Evolutionary conservation across 2,797 vertebrate species (phyloP).

Genomic region (Spatula versicolor): DNA sequence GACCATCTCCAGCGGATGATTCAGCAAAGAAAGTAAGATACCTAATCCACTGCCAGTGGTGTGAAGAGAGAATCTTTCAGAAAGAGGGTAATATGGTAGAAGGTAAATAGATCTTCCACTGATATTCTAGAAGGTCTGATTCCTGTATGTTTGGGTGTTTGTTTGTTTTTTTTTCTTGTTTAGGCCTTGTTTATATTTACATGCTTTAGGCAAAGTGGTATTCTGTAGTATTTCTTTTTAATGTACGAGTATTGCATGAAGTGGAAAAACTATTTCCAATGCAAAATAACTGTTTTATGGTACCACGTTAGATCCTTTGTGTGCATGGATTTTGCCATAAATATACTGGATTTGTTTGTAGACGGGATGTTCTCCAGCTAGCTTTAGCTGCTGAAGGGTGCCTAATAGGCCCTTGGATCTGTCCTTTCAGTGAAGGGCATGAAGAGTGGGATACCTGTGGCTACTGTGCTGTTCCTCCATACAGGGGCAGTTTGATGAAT

Average conservation of each 20-base stretch:
- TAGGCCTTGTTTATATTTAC: not conserved
- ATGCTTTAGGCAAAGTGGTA: not conserved
- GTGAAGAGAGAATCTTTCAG: conserved; percentile 94
- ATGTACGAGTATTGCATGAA: not conserved
- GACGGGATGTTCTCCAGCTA: not conserved
- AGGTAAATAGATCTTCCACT: conserved; percentile 79
- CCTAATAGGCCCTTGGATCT: fast-evolving
- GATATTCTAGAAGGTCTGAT: not conserved
- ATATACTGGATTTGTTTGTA: not conserved
- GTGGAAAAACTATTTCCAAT: not conserved
- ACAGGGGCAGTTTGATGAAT: not conserved
- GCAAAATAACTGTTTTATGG: not conserved
- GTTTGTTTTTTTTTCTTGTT: not conserved
- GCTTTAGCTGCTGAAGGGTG: not conserved
- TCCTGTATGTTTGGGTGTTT: not conserved
- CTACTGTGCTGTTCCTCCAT: fast-evolving
- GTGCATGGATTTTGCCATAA: not conserved
- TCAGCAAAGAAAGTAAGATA: conserved; percentile 87
- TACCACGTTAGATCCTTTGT: not conserved
- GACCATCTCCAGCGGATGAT: conserved; percentile 90
- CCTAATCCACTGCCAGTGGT: conserved; percentile 97
- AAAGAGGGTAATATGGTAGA: conserved; percentile 91
- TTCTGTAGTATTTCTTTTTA: not conserved
- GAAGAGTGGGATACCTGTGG: not conserved
- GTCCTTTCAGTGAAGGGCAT: not conserved